Base-by-base conservation (phyloP, 2,888 invertebrate genomes). In the Sicus ferrugineus region DNA sequence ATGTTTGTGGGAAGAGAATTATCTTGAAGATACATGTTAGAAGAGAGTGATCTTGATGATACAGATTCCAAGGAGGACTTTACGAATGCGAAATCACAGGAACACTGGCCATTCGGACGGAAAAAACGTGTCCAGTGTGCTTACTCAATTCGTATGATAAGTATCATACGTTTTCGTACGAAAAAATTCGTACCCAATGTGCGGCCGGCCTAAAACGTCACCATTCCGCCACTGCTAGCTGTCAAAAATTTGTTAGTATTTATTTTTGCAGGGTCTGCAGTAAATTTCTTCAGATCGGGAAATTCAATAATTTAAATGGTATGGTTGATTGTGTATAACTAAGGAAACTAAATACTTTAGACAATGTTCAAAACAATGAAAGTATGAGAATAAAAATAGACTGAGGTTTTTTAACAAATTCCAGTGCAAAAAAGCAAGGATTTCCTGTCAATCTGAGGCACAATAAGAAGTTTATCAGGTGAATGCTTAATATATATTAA, bases 211-310 rank as follows among this genome's bases (percentile, higher is more conserved):
- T 16, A 48, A 63, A 14, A 31, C 38, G 9, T 31, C 11, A 31
- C 23, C 28, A 19, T 66, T 54, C 42, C 9, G 34, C 38, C 7
- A 26, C 16, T 56, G 46, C 9, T 19, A 30, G 9, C 31, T 59
- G 67, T 67, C 67, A 67, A 58, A 67, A 67, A 42, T 48, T 67
- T 58, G 67, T 67, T 59, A 59, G 67, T 67, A 67, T 67, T 67
- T 67, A 67, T 59, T 67, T 67, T 67, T n/a, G n/a, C 46, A 31
- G 21, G 28, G 46, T 28, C 58, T 67, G 30, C 28, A 46, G 48
- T 64, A 52, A 46, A 67, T 67, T 58, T 50, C 38, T 67, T 21
- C 31, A 58, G 67, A 59, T 31, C 28, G 30, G 19, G 59, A 67
- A 59, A 16, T 67, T 42, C 9, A 59, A 42, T 63, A 19, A 28